A percentile compares a stretch with the other conserved stretches of the same genome.
Evolutionary conservation across 2,113 vertebrate species (phyloP).

Genomic region (Triplophysa siluroides): DNA sequence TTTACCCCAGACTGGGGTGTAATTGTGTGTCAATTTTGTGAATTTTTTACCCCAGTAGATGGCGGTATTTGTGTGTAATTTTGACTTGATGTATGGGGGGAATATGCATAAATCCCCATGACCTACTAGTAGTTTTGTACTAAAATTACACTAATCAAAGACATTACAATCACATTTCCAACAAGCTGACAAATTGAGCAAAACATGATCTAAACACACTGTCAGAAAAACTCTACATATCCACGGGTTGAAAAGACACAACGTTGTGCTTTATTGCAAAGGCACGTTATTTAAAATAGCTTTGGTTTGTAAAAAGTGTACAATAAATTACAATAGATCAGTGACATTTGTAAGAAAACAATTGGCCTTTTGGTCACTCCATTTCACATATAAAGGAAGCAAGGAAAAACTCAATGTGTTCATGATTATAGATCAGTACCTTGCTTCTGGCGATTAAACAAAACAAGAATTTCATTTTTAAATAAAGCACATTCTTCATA

Average conservation of each 20-base stretch:
- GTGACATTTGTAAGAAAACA: slow-evolving; percentile 6
- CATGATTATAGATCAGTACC: background rate
- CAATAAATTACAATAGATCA: slow-evolving; percentile 28
- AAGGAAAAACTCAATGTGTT: background rate
- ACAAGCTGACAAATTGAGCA: background rate
- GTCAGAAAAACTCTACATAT: background rate
- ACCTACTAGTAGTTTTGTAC: background rate
- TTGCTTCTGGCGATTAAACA: background rate
- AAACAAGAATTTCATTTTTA: background rate
- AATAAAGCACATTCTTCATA: background rate
- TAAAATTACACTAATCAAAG: background rate
- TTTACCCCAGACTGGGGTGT: too few species aligned
- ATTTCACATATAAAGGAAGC: background rate
- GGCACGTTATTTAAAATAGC: background rate
- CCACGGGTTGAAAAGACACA: background rate
- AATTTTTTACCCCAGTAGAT: background rate
- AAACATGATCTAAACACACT: background rate
- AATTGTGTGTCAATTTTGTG: too few species aligned
- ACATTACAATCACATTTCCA: background rate
- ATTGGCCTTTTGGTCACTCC: slow-evolving; percentile 22
- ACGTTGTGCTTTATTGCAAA: background rate
- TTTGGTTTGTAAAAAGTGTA: slow-evolving; percentile 2
- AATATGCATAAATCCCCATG: too few species aligned
- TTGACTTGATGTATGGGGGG: too few species aligned
- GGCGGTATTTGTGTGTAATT: background rate